Percentiles rank a stretch among this genome's conserved stretches.
These are phyloP conservation scores for Metaphire vulgaris DNA, from an alignment of 1,140 invertebrate genomes.

Conservation along the genomic window DNA sequence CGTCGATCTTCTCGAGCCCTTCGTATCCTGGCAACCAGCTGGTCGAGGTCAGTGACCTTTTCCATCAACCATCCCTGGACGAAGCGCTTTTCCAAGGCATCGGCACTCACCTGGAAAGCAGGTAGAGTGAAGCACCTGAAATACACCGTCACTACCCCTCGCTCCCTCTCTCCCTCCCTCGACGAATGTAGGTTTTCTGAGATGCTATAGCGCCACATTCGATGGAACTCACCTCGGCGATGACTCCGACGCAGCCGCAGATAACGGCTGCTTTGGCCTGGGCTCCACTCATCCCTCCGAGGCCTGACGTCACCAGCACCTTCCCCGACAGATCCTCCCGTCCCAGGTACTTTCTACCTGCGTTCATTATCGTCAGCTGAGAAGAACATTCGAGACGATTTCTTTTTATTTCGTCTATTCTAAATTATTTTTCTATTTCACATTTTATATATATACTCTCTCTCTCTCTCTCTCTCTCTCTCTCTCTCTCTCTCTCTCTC, in stretches of 20 bases:
- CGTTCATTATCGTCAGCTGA: conserved; percentile 63
- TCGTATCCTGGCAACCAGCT: conserved; percentile 54
- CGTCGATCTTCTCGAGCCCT: conserved; percentile 42
- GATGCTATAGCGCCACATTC: not conserved
- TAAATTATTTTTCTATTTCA: conserved; percentile 3
- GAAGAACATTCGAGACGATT: too few relatives aligned
- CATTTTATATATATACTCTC: conserved; percentile 7
- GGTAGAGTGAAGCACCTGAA: not conserved
- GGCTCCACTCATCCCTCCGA: conserved; percentile 66
- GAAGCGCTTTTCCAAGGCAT: conserved; percentile 59
- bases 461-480: too few relatives aligned
- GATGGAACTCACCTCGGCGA: conserved; percentile 59
- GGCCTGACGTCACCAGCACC: conserved; percentile 62
- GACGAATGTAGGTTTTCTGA: not conserved
- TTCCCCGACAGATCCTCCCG: conserved; percentile 50
- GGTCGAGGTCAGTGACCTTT: conserved; percentile 55
- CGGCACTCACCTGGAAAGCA: conserved; percentile 52
- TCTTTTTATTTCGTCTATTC: too few relatives aligned
- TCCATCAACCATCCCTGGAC: conserved; percentile 62
- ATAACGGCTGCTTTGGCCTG: conserved; percentile 65
- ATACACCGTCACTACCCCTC: not conserved
- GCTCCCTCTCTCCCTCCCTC: not conserved
- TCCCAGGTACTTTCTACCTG: conserved; percentile 59
- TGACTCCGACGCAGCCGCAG: conserved; percentile 62
- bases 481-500: too few relatives aligned